Base-by-base conservation (phyloP, 2,113 vertebrate genomes). In the Microtus montanus region DNA sequence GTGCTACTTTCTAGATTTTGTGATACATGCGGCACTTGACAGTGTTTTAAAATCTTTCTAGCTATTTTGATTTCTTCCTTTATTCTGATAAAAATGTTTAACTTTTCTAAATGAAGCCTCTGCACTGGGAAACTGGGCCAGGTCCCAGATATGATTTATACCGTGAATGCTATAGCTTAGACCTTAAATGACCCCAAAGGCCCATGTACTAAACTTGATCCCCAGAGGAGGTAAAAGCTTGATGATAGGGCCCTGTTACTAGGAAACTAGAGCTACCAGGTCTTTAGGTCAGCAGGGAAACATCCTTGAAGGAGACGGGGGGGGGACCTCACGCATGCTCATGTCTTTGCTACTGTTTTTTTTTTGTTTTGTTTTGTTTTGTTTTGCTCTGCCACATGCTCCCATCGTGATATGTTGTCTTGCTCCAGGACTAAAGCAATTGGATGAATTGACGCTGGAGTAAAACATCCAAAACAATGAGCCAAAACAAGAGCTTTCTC, bases 1-100 rank as follows among this genome's bases (percentile, higher is more conserved):
- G 22, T 17, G 92, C 19, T 64, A 52, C 15, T 83, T 86, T 91
- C 61, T 83, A 52, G 38, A 88, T 35, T 73, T 92, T 90, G 22
- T 52, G 14, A 52, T 84, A 44, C 64, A 80, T 91, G n/a, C 77
- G 5, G n/a, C 38, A 11, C 68, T 64, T 92, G 17, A 84, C 44
- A 93, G 10, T 54, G 83, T 87, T 75, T 91, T 58, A 26, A 44
- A 58, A 7, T 64, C 19, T 74, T 68, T 33, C 4, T n/a, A 58
- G 54, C 92, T 91, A 49, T 75, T 95, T 88, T 83, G 0, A 79
- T 33, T 93, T 95, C 35, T 87, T 30, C 41, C 24, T 33, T 93
- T 86, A 91, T 87, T 78, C 47, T 86, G n/a, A 93, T 24, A 84
- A 87, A 83, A 35, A 54, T 35, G 71, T 74, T 78, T 89, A 28